These are phyloP conservation scores for Petrolisthes cinctipes DNA, from an alignment of 2,888 invertebrate species.

Conservation along the genomic window DNA sequence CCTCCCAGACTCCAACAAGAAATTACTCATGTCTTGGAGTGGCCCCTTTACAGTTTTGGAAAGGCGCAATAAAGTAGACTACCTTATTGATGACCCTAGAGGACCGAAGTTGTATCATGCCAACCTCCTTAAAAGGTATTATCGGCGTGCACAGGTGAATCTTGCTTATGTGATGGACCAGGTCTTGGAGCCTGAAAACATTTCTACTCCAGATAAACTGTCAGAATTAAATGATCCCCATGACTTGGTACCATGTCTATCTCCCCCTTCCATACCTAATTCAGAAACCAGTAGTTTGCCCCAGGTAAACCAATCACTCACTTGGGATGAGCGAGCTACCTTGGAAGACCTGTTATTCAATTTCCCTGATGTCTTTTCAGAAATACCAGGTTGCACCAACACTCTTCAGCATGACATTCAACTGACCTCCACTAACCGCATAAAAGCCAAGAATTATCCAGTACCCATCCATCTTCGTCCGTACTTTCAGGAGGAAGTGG, in stretches of 20 bases:
- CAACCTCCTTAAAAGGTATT: background rate
- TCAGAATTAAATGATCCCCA: background rate
- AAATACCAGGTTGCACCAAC: slow-evolving; percentile 15
- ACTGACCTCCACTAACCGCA: background rate
- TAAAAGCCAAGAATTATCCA: slow-evolving; percentile 1
- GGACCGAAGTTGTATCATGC: background rate
- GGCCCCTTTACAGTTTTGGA: background rate
- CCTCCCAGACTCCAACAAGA: background rate
- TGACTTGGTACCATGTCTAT: background rate
- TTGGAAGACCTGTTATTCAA: too few species aligned
- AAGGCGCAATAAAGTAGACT: background rate
- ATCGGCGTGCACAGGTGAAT: background rate
- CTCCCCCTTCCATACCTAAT: too few species aligned
- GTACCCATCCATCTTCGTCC: slow-evolving; percentile 5
- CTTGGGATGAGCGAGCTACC: background rate
- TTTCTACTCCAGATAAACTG: background rate
- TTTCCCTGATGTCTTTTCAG: background rate
- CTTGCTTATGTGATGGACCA: background rate
- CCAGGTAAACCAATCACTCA: background rate
- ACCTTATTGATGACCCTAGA: background rate
- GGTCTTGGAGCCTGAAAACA: background rate
- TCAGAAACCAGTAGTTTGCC: too few species aligned
- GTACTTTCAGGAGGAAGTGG: slow-evolving; percentile 21
- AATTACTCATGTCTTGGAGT: background rate
- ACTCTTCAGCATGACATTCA: slow-evolving; percentile 4